A percentile compares a stretch with the other conserved stretches of the same genome.
Evolutionary conservation across 2,113 vertebrate species (phyloP).

Genomic region (Pseudolaguvia tuberculata): DNA sequence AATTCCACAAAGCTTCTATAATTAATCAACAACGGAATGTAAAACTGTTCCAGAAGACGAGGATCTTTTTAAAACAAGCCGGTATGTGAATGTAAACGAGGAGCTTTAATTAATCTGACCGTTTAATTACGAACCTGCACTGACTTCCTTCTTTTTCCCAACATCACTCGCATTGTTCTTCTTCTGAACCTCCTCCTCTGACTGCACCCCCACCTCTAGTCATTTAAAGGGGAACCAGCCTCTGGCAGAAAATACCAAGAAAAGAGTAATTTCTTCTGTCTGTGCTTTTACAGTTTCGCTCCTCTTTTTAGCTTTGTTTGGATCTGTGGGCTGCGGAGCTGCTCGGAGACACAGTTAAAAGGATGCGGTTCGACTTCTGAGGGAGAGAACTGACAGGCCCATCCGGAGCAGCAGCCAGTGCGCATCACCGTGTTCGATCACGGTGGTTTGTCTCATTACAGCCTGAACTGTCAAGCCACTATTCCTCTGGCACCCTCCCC

Average conservation of each 20-base stretch:
- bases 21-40: conserved; percentile 18
- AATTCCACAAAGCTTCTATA: conserved; percentile 17
- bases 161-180: conserved; percentile 34
- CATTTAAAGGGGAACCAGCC: conserved; percentile 56
- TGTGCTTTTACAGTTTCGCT: conserved; percentile 20
- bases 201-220: conserved; percentile 16
- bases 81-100: neutral
- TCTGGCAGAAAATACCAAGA: conserved; percentile 51
- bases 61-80: neutral
- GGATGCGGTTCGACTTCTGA: conserved; percentile 51
- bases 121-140: conserved; percentile 59
- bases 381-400: conserved; percentile 65
- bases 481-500: conserved; percentile 49
- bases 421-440: conserved; percentile 63
- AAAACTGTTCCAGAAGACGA: neutral
- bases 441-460: conserved; percentile 72
- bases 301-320: conserved; percentile 48
- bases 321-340: conserved; percentile 54
- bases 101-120: conserved; percentile 51
- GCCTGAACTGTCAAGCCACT: conserved; percentile 56
- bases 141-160: conserved; percentile 9
- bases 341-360: conserved; percentile 55
- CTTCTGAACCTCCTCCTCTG: conserved; percentile 45
- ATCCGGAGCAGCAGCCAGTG: conserved; percentile 68
- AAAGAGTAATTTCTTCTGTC: conserved; percentile 38